Base-by-base conservation (phyloP, 2,888 invertebrate genomes). In the Rhagium mordax region DNA sequence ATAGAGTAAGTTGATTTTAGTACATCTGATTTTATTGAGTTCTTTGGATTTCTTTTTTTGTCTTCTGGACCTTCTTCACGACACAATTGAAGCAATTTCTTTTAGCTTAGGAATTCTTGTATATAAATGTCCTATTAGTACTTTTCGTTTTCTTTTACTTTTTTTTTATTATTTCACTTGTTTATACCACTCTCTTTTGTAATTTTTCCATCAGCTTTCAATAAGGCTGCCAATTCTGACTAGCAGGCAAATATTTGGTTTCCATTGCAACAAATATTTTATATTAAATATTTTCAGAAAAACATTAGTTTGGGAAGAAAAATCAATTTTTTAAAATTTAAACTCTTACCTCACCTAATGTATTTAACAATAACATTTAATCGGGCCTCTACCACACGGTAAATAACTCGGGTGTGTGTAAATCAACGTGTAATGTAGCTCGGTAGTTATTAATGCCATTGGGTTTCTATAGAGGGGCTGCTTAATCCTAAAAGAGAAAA, bases 1-100 rank as follows among this genome's bases (percentile, higher is more conserved):
- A 53, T 75, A 86, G 86, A 79, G 88, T 87, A 85, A 86, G 86
- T 84, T 62, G 65, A 62, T 10, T 59, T 59, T 15, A 33, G 27
- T 16, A 24, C n/a, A 20, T 55, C 24, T 55, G 21, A 16, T 21
- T 71, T 66, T 18, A n/a, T 24, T 55, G 7, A 70, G 21, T 33
- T 60, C 7, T 24, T 61, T 48, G 21, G 33, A 41, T 20, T 65
- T 48, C 47, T 62, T 59, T 55, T 48, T 69, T 72, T 72, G 67
- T 33, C 59, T 55, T 51, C 57, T 27, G 53, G 49, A 64, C 55
- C 55, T 70, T 16, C 53, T 53, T 61, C 53, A 41, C n/a, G n/a
- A 4, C 41, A 41, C n/a, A n/a, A 41, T 41, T n/a, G 13, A 41
- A 24, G 3, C 41, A 41, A 41, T 41, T 41, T 41, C 4, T 41